Evolutionary conservation across 2,113 vertebrate genomes (phyloP).

Genomic region (Danio rerio): DNA sequence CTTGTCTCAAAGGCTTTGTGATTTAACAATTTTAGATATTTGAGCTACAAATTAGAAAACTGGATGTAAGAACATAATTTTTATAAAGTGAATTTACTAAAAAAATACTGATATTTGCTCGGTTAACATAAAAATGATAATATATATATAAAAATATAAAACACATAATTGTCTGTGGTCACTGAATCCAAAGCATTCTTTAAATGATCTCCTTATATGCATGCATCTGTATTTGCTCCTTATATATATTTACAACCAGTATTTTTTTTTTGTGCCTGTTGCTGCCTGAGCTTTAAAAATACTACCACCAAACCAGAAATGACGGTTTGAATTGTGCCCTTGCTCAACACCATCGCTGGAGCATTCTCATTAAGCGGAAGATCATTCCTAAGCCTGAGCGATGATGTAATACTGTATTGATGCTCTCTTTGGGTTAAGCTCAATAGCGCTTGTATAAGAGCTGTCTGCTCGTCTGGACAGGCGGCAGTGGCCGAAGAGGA

Average conservation of each 20-base stretch:
- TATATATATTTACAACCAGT: not conserved
- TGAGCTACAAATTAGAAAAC: no score
- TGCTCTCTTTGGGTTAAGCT: constrained; percentile 37
- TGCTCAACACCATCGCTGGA: not conserved
- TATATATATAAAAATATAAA: no score
- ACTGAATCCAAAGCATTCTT: not conserved
- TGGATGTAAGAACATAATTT: no score
- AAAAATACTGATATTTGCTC: no score
- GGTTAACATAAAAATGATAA: no score
- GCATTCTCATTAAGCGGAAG: constrained; percentile 6
- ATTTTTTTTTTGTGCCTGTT: not conserved
- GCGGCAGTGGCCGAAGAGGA: not conserved
- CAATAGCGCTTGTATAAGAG: constrained; percentile 30
- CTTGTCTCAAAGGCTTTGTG: no score
- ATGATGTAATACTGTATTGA: constrained; percentile 41
- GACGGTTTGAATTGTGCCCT: not conserved
- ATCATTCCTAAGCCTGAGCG: constrained; percentile 21
- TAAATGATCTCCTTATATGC: not conserved
- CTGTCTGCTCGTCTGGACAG: constrained; percentile 19
- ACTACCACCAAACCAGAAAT: not conserved
- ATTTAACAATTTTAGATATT: no score
- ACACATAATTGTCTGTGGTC: no score
- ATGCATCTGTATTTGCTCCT: not conserved
- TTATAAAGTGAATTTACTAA: no score
- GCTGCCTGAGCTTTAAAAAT: not conserved